phyloP scores from a whole-genome alignment of 35 echinoderm and acorn worm species.

The Strongylocentrotus purpuratus region DNA sequence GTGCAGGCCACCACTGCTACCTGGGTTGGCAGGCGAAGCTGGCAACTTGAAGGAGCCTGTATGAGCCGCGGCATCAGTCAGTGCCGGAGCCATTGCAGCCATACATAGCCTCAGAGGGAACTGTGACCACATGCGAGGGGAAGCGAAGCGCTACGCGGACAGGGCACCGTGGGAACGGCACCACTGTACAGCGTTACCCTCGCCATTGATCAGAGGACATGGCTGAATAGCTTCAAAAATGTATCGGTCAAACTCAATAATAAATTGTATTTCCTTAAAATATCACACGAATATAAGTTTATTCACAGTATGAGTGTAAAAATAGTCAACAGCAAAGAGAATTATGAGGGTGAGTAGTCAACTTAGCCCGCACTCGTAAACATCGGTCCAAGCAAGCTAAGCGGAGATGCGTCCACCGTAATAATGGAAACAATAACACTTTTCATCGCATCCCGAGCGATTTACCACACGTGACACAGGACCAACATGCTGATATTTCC shows the following conservation, averaged over 20 bases:
- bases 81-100: constrained; percentile 99
- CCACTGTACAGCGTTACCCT: constrained; percentile 22
- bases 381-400: neutral
- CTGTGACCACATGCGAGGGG: constrained; percentile 49
- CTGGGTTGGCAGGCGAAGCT: constrained; percentile 86
- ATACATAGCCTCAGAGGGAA: constrained; percentile 77
- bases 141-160: constrained; percentile 8
- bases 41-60: constrained; percentile 95
- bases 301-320: neutral
- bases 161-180: constrained; percentile 30
- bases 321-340: neutral
- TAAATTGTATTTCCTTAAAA: neutral
- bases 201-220: constrained; percentile 4
- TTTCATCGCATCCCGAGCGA: neutral
- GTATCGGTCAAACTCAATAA: neutral
- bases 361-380: neutral
- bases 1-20: constrained; percentile 56
- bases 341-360: neutral
- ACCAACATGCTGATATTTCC: neutral
- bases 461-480: neutral
- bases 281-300: neutral
- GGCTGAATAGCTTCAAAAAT: neutral
- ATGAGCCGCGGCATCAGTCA: constrained; percentile 99
- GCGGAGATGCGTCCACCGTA: neutral
- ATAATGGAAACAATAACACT: constrained; percentile 1